A percentile compares a stretch with the other conserved stretches of the same genome.
Conservation (phyloP, 2,888 invertebrate species). For the Synergus itoensis region DNA sequence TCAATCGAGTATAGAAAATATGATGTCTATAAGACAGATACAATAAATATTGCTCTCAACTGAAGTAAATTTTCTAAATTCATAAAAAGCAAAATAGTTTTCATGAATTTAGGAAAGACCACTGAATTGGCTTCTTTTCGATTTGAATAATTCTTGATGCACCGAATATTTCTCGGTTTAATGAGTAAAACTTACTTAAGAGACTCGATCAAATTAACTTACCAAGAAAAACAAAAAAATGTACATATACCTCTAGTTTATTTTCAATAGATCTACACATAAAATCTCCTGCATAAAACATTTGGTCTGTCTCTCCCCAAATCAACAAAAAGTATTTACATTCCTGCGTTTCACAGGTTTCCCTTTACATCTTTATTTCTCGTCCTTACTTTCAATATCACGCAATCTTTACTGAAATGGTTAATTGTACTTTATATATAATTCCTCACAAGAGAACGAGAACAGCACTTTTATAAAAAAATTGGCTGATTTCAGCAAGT, state of each 20-base stretch:
- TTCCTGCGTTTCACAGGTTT: constrained; percentile 27
- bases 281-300: constrained; percentile 39
- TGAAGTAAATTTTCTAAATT: background rate
- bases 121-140: background rate
- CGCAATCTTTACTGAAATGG: constrained; percentile 27
- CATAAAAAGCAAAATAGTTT: background rate
- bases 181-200: background rate
- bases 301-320: constrained; percentile 27
- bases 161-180: background rate
- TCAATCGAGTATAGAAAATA: background rate
- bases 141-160: background rate
- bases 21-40: background rate
- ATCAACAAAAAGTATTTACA: constrained; percentile 39
- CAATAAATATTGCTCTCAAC: constrained; percentile 4
- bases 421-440: background rate
- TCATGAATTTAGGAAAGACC: background rate
- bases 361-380: constrained; percentile 5
- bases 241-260: constrained; percentile 27
- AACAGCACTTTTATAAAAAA: constrained; percentile 8
- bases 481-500: constrained; percentile 38
- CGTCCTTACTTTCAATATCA: constrained; percentile 24
- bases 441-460: background rate
- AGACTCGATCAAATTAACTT: constrained; percentile 14
- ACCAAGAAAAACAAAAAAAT: constrained; percentile 12
- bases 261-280: constrained; percentile 24